A percentile compares a stretch with the other conserved stretches of the same genome.
Conservation (phyloP, 2,888 invertebrate species). For the Ischnura elegans region DNA sequence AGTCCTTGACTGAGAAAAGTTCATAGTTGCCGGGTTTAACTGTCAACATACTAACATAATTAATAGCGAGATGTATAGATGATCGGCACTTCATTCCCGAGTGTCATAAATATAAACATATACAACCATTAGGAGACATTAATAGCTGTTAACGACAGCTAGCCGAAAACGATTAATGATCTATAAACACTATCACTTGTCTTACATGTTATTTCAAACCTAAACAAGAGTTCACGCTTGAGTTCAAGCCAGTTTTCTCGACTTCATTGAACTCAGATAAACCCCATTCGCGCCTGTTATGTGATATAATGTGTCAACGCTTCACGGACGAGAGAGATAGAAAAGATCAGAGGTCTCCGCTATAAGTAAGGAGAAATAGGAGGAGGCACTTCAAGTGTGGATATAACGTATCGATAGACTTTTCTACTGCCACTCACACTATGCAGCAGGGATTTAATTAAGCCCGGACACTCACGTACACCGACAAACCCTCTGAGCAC, state of each 20-base stretch:
- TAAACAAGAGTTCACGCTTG: conserved; percentile 15
- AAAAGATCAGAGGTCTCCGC: not conserved
- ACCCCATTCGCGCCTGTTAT: not conserved
- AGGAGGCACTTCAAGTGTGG: not conserved
- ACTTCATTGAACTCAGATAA: not conserved
- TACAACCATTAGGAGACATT: not conserved
- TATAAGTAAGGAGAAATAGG: not conserved
- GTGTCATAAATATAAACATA: not conserved
- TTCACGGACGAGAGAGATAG: not conserved
- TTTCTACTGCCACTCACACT: not conserved
- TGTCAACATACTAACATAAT: not conserved
- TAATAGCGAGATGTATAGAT: not conserved
- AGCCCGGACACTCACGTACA: not conserved
- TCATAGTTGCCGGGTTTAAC: not conserved
- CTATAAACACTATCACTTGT: not conserved
- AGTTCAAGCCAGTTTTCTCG: not conserved
- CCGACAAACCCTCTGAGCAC: not conserved
- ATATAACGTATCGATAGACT: not conserved
- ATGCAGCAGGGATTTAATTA: not conserved
- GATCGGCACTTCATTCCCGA: not conserved
- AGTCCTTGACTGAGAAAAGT: not conserved
- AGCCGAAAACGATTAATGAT: not conserved
- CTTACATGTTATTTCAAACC: not conserved
- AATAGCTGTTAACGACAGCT: not conserved
- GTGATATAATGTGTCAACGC: not conserved